Evolutionary conservation across 2,888 invertebrate species (phyloP).

Genomic region (Entomobrya proxima): DNA sequence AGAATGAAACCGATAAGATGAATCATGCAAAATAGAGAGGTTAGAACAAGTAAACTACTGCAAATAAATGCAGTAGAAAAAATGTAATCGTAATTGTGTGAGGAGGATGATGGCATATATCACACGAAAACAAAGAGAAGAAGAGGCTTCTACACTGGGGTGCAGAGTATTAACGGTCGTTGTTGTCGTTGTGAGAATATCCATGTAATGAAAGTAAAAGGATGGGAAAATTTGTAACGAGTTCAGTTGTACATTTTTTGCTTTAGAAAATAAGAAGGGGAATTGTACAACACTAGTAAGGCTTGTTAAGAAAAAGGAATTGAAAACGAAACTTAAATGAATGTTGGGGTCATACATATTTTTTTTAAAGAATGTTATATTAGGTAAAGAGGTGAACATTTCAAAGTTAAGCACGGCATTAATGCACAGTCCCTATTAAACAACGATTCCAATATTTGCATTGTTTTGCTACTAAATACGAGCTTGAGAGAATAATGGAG

Average conservation of each 20-base stretch:
- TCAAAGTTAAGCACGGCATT: too few species aligned
- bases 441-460: too few species aligned
- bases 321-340: too few species aligned
- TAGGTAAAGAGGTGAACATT: too few species aligned
- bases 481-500: not conserved
- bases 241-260: not conserved
- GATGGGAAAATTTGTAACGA: constrained; percentile 47
- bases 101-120: constrained; percentile 41
- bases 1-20: constrained; percentile 23
- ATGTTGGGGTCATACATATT: too few species aligned
- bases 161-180: not conserved
- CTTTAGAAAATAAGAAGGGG: constrained; percentile 37
- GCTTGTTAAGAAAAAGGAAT: not conserved
- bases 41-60: not conserved
- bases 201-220: constrained; percentile 61
- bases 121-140: constrained; percentile 17
- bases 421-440: too few species aligned
- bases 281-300: too few species aligned
- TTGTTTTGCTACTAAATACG: too few species aligned
- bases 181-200: constrained; percentile 39
- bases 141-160: not conserved
- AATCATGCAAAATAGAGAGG: not conserved
- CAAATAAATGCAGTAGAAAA: not conserved
- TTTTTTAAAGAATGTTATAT: too few species aligned
- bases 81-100: constrained; percentile 8